Evolutionary conservation across 2,797 vertebrate genomes (phyloP).

Genomic region (Caiman crocodilus): DNA sequence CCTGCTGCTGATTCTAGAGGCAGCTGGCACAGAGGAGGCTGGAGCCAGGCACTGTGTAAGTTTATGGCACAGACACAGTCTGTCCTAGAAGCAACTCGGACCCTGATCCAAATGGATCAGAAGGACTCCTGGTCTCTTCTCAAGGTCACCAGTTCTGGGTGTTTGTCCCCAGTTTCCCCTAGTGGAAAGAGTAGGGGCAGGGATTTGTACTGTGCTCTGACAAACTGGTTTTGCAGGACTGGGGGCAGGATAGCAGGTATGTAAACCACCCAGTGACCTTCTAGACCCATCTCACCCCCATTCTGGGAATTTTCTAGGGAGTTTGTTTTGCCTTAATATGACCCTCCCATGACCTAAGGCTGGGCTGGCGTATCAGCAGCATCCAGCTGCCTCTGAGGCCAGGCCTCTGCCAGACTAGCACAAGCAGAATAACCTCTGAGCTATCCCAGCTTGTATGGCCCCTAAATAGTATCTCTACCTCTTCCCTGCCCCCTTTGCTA

Average conservation of each 20-base stretch:
- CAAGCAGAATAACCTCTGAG: background rate
- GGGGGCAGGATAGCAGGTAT: background rate
- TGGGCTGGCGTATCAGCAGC: background rate
- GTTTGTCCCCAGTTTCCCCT: background rate
- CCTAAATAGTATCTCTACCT: background rate
- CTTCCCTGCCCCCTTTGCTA: background rate
- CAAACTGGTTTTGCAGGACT: background rate
- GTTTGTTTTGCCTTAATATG: background rate
- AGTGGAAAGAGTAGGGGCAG: no score
- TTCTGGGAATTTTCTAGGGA: background rate
- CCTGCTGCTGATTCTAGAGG: rapidly evolving
- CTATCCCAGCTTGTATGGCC: background rate
- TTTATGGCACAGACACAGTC: background rate
- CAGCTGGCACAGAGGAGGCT: background rate
- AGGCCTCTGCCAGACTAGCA: background rate
- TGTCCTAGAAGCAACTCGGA: background rate
- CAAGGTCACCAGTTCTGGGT: background rate
- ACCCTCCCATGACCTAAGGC: background rate
- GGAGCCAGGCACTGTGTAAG: no score
- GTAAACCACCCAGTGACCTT: no score
- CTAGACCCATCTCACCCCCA: background rate
- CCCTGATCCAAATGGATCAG: background rate
- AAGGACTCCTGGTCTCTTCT: background rate
- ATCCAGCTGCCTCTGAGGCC: background rate
- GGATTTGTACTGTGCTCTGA: no score